These are phyloP conservation scores for Microplitis deprimator DNA, from an alignment of 2,888 invertebrate genomes.

Conservation along the genomic window DNA sequence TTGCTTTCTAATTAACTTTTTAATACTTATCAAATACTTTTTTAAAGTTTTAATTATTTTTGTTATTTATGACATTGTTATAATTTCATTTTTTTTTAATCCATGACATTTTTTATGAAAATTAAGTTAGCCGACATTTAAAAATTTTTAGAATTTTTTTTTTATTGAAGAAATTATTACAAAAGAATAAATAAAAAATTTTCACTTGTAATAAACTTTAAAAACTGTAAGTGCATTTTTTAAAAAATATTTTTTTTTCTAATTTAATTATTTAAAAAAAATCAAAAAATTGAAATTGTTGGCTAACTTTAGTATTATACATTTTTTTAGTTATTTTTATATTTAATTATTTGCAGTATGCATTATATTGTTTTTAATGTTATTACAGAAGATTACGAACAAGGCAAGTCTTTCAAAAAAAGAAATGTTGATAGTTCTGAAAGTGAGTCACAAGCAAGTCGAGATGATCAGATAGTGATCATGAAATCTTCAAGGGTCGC, in stretches of 20 bases:
- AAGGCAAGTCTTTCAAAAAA: background rate
- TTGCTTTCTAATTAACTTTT: conserved; percentile 3
- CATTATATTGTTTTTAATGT: conserved; percentile 3
- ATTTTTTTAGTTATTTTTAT: background rate
- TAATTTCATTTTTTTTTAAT: too few relatives aligned
- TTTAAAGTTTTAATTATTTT: background rate
- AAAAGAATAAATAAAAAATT: too few relatives aligned
- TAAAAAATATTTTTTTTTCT: too few relatives aligned
- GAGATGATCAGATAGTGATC: background rate
- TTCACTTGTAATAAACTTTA: too few relatives aligned
- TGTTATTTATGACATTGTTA: too few relatives aligned
- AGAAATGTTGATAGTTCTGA: conserved; percentile 5
- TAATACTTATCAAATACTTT: background rate
- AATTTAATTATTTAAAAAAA: background rate
- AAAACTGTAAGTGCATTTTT: too few relatives aligned
- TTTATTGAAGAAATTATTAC: too few relatives aligned
- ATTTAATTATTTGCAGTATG: background rate
- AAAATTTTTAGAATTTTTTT: too few relatives aligned
- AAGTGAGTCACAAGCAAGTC: conserved; percentile 14
- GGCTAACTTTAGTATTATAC: too few relatives aligned
- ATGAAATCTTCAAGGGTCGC: conserved; percentile 1
- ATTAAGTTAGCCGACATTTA: too few relatives aligned
- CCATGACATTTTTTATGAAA: too few relatives aligned
- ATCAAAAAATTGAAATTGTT: background rate
- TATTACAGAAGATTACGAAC: background rate